phyloP scores from a whole-genome alignment of 2,888 invertebrate species.

The Chironomus tentans region DNA sequence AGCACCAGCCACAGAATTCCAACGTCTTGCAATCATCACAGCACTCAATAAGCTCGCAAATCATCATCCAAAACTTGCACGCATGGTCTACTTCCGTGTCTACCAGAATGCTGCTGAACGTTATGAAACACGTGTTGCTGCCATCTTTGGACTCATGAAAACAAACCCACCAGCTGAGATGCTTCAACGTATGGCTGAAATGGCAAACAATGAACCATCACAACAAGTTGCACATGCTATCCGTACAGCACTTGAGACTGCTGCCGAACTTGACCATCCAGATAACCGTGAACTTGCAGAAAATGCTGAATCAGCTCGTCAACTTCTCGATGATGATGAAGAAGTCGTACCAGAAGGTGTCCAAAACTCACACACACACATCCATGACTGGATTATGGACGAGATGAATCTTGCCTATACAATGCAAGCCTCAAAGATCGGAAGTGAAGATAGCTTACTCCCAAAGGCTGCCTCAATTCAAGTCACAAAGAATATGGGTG shows the following conservation, averaged over 20 bases:
- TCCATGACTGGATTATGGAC: slow-evolving; percentile 41
- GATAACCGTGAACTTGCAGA: slow-evolving; percentile 43
- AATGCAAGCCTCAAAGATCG: slow-evolving; percentile 43
- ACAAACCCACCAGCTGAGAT: slow-evolving; percentile 51
- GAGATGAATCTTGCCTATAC: slow-evolving; percentile 43
- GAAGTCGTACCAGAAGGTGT: slow-evolving; percentile 36
- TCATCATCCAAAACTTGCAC: slow-evolving; percentile 46
- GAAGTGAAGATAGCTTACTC: slow-evolving; percentile 48
- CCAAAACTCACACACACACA: slow-evolving; percentile 45
- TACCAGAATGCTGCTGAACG: slow-evolving; percentile 56
- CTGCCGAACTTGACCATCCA: slow-evolving; percentile 45
- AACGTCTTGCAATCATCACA: slow-evolving; percentile 54
- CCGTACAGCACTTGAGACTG: slow-evolving; percentile 50
- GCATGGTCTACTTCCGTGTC: slow-evolving; percentile 54
- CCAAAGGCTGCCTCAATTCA: slow-evolving; percentile 43
- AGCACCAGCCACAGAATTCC: slow-evolving; percentile 48
- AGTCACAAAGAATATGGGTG: slow-evolving; percentile 36
- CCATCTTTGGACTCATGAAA: slow-evolving; percentile 52
- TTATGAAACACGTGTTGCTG: slow-evolving; percentile 56
- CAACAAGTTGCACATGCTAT: slow-evolving; percentile 57
- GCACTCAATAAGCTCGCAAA: slow-evolving; percentile 47
- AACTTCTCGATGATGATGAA: slow-evolving; percentile 42
- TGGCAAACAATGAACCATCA: slow-evolving; percentile 54
- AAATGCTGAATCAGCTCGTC: slow-evolving; percentile 44
- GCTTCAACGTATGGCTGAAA: slow-evolving; percentile 61